Base-by-base conservation (phyloP, 2,113 vertebrate species). In the Dasyprocta punctata region DNA sequence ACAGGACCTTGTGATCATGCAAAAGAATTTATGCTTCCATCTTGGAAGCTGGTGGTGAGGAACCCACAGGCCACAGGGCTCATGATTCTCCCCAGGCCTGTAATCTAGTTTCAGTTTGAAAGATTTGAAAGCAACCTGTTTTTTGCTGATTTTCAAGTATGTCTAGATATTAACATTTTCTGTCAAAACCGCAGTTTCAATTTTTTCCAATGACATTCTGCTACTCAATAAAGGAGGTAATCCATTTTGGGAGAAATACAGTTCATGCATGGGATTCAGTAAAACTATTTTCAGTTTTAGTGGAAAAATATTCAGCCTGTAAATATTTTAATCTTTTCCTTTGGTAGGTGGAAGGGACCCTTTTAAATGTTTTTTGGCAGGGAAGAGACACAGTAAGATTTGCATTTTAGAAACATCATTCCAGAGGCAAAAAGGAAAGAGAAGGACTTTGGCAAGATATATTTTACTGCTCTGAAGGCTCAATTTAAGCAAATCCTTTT, bases 401-500 rank as follows among this genome's bases (percentile, higher is more conserved):
- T 96, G 77, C 69, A 95, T 96, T 86, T 95, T 93, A 96, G 90
- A 95, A 90, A 92, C 87, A 87, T 92, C 87, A n/a, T 41, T 90
- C 69, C n/a, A 71, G 56, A 96, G 89, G 87, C 47, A 41, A 67
- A 11, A 28, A 61, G 7, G 49, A 87, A 30, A 86, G 47, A 87
- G 58, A 89, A 83, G 56, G n/a, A 96, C 73, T 94, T 49, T 33
- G 28, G 60, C 47, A 93, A 96, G 81, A 69, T 75, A 71, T n/a
- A 91, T 94, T 92, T 84, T 78, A 86, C 77, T 81, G 65, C 80
- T 90, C 78, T 69, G 24, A 47, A 95, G 56, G 47, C 47, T 89
- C 71, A 73, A 93, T 96, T 95, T 94, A 97, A 96, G 89, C 73
- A 96, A 96, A 97, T 94, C 67, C 75, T 84, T 95, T 96, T 89